Evolutionary conservation across 2,888 invertebrate species (phyloP).

Genomic region (Himalopsyche tibetana): DNA sequence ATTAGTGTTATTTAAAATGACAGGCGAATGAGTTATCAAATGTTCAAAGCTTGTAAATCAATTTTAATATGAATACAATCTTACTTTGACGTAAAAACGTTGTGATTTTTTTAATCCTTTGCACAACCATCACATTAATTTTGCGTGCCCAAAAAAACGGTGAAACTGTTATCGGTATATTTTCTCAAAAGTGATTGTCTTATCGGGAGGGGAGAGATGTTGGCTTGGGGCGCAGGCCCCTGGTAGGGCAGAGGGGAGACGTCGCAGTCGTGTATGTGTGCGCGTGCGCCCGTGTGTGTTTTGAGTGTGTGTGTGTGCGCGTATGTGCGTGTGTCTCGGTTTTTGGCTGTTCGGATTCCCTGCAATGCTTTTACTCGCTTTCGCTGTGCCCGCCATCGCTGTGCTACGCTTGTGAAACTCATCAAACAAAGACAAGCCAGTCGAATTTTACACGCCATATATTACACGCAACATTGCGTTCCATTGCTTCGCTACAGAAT

Average conservation of each 20-base stretch:
- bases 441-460: not conserved
- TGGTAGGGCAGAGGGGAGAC: constrained; percentile 42
- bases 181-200: constrained; percentile 8
- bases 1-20: no score
- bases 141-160: no score
- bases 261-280: constrained; percentile 54
- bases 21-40: no score
- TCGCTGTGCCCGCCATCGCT: constrained; percentile 58
- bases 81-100: no score
- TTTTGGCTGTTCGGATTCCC: constrained; percentile 56
- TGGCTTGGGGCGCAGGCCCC: constrained; percentile 45
- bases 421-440: constrained; percentile 15
- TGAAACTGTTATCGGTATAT: not conserved
- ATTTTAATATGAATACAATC: no score
- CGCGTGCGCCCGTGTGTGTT: constrained; percentile 23
- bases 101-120: no score
- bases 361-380: constrained; percentile 60
- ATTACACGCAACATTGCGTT: constrained; percentile 11
- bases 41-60: no score
- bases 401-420: constrained; percentile 32
- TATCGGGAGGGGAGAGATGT: constrained; percentile 20
- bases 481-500: constrained; percentile 24
- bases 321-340: constrained; percentile 45
- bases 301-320: not conserved
- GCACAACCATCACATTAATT: no score